phyloP scores from a whole-genome alignment of 2,888 invertebrate genomes.

The Sceliomorpha sp. region DNA sequence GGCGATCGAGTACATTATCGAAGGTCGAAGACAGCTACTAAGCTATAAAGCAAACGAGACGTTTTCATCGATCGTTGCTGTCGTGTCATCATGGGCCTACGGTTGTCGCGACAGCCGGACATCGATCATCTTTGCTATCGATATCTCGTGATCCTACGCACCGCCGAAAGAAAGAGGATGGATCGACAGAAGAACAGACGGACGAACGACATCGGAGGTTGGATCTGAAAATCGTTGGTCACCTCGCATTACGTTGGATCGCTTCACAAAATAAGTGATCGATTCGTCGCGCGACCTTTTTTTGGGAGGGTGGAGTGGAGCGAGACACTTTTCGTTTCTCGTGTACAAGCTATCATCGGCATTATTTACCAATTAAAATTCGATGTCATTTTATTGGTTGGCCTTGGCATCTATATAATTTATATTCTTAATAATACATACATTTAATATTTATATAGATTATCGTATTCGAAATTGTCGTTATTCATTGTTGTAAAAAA shows the following conservation, averaged over 20 bases:
- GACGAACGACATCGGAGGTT: slow-evolving; percentile 63
- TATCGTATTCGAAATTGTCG: neutral
- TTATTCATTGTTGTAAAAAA: neutral
- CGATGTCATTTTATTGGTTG: slow-evolving; percentile 20
- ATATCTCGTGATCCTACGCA: slow-evolving; percentile 68
- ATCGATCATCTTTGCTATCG: slow-evolving; percentile 80
- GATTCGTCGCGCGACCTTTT: slow-evolving; percentile 60
- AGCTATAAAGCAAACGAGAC: slow-evolving; percentile 67
- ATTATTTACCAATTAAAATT: slow-evolving; percentile 49
- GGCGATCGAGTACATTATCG: slow-evolving; percentile 47
- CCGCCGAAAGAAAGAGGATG: slow-evolving; percentile 55
- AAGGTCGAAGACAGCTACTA: slow-evolving; percentile 48
- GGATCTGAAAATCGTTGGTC: slow-evolving; percentile 70
- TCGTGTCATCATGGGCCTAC: slow-evolving; percentile 59
- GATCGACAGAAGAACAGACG: slow-evolving; percentile 63
- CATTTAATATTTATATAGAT: no score
- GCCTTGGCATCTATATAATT: no score
- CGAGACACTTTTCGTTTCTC: slow-evolving; percentile 46
- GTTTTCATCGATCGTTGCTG: slow-evolving; percentile 63
- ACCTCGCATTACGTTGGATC: slow-evolving; percentile 73
- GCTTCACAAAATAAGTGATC: slow-evolving; percentile 72
- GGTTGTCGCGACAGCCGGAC: slow-evolving; percentile 61
- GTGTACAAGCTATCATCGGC: slow-evolving; percentile 17
- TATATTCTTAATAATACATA: no score
- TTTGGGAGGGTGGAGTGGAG: no score